A percentile compares a stretch with the other conserved stretches of the same genome.
phyloP scores from a whole-genome alignment of 1,140 invertebrate species.

The Zaprionus ghesquierei region DNA sequence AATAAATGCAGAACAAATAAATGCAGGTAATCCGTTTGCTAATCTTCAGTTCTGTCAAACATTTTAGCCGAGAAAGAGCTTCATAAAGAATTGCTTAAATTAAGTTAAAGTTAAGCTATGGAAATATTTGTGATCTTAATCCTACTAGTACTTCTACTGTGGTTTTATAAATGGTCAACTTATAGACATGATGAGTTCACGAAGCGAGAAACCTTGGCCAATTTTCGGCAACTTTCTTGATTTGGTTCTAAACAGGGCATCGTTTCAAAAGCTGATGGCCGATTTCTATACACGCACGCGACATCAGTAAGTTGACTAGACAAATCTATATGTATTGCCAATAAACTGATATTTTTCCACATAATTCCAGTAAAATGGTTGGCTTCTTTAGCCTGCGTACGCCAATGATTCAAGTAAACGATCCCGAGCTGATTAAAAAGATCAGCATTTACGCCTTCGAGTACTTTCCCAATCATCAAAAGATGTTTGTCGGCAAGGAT shows the following conservation, averaged over 20 bases:
- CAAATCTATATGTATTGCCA: neutral
- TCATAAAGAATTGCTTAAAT: neutral
- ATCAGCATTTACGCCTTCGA: constrained; percentile 87
- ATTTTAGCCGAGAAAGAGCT: neutral
- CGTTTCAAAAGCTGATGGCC: neutral
- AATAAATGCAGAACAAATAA: no score
- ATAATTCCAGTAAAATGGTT: constrained; percentile 81
- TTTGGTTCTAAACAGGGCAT: neutral
- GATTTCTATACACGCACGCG: neutral
- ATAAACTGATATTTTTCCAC: neutral
- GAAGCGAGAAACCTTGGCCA: neutral
- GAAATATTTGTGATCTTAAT: constrained; percentile 10
- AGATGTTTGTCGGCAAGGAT: constrained; percentile 83
- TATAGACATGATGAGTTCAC: constrained; percentile 6
- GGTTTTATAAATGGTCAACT: constrained; percentile 60
- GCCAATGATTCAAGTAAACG: constrained; percentile 84
- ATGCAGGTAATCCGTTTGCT: neutral
- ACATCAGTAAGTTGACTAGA: neutral
- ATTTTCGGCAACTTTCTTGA: neutral
- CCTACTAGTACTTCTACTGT: constrained; percentile 11
- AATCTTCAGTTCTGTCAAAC: neutral
- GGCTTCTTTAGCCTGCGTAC: constrained; percentile 84
- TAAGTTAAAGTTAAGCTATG: neutral
- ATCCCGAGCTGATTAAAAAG: constrained; percentile 85
- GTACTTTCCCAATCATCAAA: constrained; percentile 85